Evolutionary conservation across 2,113 vertebrate species (phyloP).

Genomic region (Carassius auratus): DNA sequence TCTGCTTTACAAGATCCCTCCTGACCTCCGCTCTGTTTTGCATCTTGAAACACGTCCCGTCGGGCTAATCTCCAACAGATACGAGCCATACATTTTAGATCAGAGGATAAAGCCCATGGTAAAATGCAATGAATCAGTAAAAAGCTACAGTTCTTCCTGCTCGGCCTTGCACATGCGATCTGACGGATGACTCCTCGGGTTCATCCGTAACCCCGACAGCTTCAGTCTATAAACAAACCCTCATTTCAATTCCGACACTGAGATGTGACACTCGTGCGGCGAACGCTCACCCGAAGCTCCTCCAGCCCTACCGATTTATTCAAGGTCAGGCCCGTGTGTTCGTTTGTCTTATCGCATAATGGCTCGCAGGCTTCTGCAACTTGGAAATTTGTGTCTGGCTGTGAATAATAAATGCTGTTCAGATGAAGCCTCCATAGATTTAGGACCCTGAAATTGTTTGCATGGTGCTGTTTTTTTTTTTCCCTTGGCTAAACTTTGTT

Average conservation of each 20-base stretch:
- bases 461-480: conserved; percentile 48
- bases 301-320: conserved; percentile 69
- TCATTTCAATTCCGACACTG: conserved; percentile 26
- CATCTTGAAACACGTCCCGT: background rate
- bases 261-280: conserved; percentile 11
- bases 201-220: conserved; percentile 34
- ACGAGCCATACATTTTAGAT: conserved; percentile 45
- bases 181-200: conserved; percentile 30
- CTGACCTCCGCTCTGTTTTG: conserved; percentile 7
- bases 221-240: conserved; percentile 45
- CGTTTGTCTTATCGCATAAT: conserved; percentile 61
- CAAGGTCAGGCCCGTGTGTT: conserved; percentile 69
- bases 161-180: conserved; percentile 18
- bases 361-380: conserved; percentile 60
- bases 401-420: conserved; percentile 67
- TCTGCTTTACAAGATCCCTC: conserved; percentile 24
- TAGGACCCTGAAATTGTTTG: conserved; percentile 54
- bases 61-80: conserved; percentile 30
- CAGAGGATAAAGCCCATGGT: conserved; percentile 29
- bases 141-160: conserved; percentile 8
- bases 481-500: conserved; percentile 49
- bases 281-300: conserved; percentile 1
- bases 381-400: conserved; percentile 54
- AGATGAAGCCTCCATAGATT: conserved; percentile 59
- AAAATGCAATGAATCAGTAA: conserved; percentile 44